Evolutionary conservation across 1,140 invertebrate genomes (phyloP), one percentile per base, ranked within the genome.

Genomic region (Listronotus bonariensis): DNA sequence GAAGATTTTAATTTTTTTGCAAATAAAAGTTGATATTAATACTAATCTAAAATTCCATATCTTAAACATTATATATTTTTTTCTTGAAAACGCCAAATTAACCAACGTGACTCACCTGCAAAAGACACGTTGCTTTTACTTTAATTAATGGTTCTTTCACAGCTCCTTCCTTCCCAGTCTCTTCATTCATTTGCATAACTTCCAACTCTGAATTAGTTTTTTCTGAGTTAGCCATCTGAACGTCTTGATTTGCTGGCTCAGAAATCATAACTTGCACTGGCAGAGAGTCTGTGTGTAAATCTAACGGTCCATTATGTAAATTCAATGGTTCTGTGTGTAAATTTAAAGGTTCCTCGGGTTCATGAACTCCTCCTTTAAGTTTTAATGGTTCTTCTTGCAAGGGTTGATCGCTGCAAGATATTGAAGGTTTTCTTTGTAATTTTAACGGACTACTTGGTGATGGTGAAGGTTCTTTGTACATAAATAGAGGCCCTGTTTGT

Each of bases 61-160:
- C n/a, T n/a, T n/a, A n/a, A n/a, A n/a, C n/a, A n/a, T n/a, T n/a
- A n/a, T n/a, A n/a, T n/a, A n/a, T n/a, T n/a, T n/a, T n/a, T n/a
- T n/a, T n/a, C n/a, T n/a, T n/a, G n/a, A n/a, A n/a, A n/a, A n/a
- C n/a, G n/a, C n/a, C n/a, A n/a, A n/a, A n/a, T n/a, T n/a, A n/a
- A n/a, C n/a, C n/a, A n/a, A n/a, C n/a, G n/a, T n/a, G n/a, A 14
- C 40, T 9, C 11, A 49, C 61, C 34, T 62, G 68, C 41, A 69
- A 20, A 11, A 57, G 40, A 36, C 32, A 41, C 10, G 63, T 17
- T 6, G 64, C 43, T 56, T 59, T 67, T 11, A 68, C 62, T 43
- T 65, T 65, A 45, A 66, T 66, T 17, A 69, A 45, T 11, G 67
- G n/a, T 32, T 55, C 52, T 15, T 32, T 56, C 3, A 6, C 6